Evolutionary conservation across 2,888 invertebrate species (phyloP), one percentile per base, ranked within the genome.

Genomic region (Saturnia japonica): DNA sequence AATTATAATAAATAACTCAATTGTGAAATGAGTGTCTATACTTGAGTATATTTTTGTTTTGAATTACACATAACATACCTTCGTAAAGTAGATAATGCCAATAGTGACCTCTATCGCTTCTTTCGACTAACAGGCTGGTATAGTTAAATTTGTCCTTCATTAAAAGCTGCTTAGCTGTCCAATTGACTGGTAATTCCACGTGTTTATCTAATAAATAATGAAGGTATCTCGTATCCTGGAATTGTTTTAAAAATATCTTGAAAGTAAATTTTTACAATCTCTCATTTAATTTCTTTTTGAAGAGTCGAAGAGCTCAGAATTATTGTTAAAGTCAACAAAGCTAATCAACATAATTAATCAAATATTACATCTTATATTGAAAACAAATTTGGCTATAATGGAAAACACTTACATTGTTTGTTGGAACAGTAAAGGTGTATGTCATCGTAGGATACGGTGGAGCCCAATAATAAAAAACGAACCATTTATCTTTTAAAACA

Each of bases 401-500:
- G 40, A 43, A 71, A 70, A 64, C 25, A 79, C 85, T 84, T 79
- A 89, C 88, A 51, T 73, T 73, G 47, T 74, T 73, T 25, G 78
- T 74, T 3, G 88, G 90, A 42, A 82, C 74, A 6, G 73, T 70
- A 73, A 88, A 90, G 1, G 72, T 69, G 16, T 73, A 84, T 8
- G 77, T 69, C 16, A 73, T 70, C 0, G 40, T 34, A 0, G 72
- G n/a, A 0, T 51, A 57, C 0, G 72, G 69, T 0, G 79, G 74
- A 0, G 80, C 82, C 89, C 88, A 90, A 64, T 88, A 89, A 69
- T 82, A 90, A 57, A 90, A 89, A 4, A 85, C 78, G 67, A 88
- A 84, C 90, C 90, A 90, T 12, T 73, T 74, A 0, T 75, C 77
- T 3, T 80, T 71, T 1, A 88, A 34, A 0, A 90, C 80, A 0